phyloP scores from a whole-genome alignment of 1,140 invertebrate species.

The Pseudomyrmex concolor region DNA sequence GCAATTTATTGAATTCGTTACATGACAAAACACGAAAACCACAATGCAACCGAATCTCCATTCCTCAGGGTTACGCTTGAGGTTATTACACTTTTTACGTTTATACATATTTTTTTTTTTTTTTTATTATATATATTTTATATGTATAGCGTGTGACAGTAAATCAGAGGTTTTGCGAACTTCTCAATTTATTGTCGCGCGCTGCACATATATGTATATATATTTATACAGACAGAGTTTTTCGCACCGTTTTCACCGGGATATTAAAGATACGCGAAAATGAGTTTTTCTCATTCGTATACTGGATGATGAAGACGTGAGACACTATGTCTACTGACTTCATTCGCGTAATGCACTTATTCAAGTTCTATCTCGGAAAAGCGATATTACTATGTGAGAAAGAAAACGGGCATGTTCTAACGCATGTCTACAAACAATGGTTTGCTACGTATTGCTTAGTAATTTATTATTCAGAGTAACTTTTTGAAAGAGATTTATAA shows the following conservation, averaged over 20 bases:
- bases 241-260: constrained; percentile 6
- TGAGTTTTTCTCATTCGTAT: constrained; percentile 5
- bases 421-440: too few relatives aligned
- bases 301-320: constrained; percentile 31
- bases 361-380: too few relatives aligned
- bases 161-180: too few relatives aligned
- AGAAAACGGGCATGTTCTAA: too few relatives aligned
- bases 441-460: too few relatives aligned
- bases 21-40: constrained; percentile 20
- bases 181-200: too few relatives aligned
- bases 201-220: too few relatives aligned
- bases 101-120: not conserved
- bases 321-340: constrained; percentile 16
- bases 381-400: too few relatives aligned
- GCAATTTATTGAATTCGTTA: constrained; percentile 7
- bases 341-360: not conserved
- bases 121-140: too few relatives aligned
- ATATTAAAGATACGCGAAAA: constrained; percentile 16
- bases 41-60: constrained; percentile 52
- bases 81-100: constrained; percentile 51
- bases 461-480: too few relatives aligned
- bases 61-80: constrained; percentile 2
- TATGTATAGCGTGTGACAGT: too few relatives aligned
- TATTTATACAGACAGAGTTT: not conserved
- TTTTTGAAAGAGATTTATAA: not conserved